These are phyloP conservation scores for Pongo pygmaeus DNA, from an alignment of 2,113 vertebrate species.

Conservation along the genomic window DNA sequence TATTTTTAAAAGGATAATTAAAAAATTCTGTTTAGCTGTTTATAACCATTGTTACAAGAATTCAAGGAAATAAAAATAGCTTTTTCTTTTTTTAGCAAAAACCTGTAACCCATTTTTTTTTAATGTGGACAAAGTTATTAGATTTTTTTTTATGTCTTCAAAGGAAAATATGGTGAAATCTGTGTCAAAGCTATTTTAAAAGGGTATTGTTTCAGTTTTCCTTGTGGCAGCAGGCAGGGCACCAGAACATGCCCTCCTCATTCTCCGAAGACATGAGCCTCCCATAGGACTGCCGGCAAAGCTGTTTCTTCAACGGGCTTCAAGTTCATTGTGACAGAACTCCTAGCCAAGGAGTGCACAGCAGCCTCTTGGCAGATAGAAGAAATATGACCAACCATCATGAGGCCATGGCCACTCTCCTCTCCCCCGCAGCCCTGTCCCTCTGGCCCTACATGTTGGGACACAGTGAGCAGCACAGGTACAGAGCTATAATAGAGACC, in stretches of 20 bases:
- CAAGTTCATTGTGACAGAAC: not conserved
- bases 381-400: not conserved
- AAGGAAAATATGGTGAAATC: constrained; percentile 38
- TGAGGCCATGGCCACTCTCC: not conserved
- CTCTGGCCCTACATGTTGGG: not conserved
- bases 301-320: not conserved
- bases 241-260: not conserved
- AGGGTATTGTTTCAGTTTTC: constrained; percentile 30
- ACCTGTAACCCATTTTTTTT: not conserved
- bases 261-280: not conserved
- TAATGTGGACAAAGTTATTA: constrained; percentile 32
- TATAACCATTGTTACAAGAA: constrained; percentile 54
- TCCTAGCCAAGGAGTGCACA: not conserved
- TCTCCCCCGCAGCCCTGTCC: not conserved
- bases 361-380: not conserved
- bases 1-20: constrained; percentile 61
- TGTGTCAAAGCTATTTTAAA: constrained; percentile 41
- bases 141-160: constrained; percentile 23
- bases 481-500: not conserved
- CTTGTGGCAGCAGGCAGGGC: not conserved
- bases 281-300: not conserved
- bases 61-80: constrained; percentile 50
- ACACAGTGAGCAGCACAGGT: not conserved
- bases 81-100: constrained; percentile 18
- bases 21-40: constrained; percentile 59